Percentiles rank a stretch among this genome's conserved stretches.
These are phyloP conservation scores for Sinohyriopsis cumingii DNA, from an alignment of 2,888 invertebrate species.

Conservation along the genomic window DNA sequence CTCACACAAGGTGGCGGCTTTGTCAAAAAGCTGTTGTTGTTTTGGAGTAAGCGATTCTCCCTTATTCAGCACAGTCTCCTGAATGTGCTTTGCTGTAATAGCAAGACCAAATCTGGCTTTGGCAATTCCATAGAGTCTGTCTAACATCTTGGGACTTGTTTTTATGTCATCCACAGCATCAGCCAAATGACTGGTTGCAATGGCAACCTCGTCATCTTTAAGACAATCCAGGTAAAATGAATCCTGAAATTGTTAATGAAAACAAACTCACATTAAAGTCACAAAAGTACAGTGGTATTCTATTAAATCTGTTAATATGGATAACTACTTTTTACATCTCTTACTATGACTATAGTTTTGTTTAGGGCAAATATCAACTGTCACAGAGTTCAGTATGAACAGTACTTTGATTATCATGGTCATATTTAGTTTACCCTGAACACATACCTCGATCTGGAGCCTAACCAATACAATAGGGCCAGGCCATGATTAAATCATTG, in stretches of 20 bases:
- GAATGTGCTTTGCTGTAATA: constrained; percentile 40
- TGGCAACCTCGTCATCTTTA: constrained; percentile 13
- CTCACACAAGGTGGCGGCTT: constrained; percentile 37
- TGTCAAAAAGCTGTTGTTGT: constrained; percentile 31
- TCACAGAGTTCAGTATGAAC: no score
- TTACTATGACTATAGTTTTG: no score
- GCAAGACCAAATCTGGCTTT: constrained; percentile 43
- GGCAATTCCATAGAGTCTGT: constrained; percentile 41
- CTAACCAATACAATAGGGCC: no score
- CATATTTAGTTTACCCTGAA: no score
- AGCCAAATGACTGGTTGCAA: constrained; percentile 25
- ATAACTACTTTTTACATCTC: no score
- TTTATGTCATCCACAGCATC: constrained; percentile 16
- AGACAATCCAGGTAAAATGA: constrained; percentile 21
- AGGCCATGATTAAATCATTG: no score
- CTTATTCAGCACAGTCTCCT: constrained; percentile 22
- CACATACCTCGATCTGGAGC: no score
- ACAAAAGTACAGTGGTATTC: no score
- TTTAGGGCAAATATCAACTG: no score
- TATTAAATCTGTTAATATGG: no score
- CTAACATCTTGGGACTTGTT: constrained; percentile 20
- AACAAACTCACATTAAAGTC: no score
- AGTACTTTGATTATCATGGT: no score
- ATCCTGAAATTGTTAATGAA: constrained; percentile 16
- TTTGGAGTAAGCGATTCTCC: constrained; percentile 3